Evolutionary conservation across 2,113 vertebrate genomes (phyloP).

Genomic region (Laterallus jamaicensis): DNA sequence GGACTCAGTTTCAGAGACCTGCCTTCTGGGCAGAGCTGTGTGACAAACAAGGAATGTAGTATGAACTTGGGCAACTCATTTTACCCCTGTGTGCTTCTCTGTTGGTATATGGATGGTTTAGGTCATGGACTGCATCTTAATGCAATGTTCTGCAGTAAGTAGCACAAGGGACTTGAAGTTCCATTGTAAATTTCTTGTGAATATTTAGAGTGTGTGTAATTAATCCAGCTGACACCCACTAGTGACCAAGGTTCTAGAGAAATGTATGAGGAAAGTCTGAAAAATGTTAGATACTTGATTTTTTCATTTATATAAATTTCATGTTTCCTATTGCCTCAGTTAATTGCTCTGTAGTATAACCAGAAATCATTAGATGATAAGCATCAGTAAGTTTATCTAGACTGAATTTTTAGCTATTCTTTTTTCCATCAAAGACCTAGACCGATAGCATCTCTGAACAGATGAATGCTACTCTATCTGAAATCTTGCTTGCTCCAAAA

Average conservation of each 20-base stretch:
- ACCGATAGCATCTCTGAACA: not conserved
- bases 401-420: not conserved
- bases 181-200: not conserved
- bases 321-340: not conserved
- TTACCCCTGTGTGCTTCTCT: not conserved
- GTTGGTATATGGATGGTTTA: not conserved
- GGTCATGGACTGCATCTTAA: not conserved
- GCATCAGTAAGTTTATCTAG: not conserved
- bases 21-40: not conserved
- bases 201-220: not conserved
- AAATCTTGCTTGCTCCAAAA: conserved; percentile 11
- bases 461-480: not conserved
- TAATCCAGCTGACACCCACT: not conserved
- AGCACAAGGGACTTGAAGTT: not conserved
- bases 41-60: not conserved
- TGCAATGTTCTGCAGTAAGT: not conserved
- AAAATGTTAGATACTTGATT: not conserved
- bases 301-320: not conserved
- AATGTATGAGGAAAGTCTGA: not conserved
- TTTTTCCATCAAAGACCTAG: not conserved
- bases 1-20: not conserved
- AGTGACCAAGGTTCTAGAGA: not conserved
- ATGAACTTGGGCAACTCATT: not conserved
- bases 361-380: not conserved
- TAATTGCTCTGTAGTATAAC: not conserved